phyloP scores from a whole-genome alignment of 2,113 vertebrate genomes.

The Castor canadensis region DNA sequence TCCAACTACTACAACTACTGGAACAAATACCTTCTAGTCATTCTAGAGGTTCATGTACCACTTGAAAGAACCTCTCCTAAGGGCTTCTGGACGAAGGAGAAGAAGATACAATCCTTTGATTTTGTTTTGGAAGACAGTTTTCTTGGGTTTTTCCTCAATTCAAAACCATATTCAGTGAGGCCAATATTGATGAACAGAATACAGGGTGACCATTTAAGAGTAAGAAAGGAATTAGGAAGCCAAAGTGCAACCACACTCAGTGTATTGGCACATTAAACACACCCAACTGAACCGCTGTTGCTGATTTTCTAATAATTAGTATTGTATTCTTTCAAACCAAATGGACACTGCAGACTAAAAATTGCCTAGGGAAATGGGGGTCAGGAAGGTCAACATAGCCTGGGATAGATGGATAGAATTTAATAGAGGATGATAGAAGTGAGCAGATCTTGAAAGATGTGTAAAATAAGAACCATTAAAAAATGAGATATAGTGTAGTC shows the following conservation, averaged over 20 bases:
- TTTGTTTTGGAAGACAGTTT: not conserved
- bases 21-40: not conserved
- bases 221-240: not conserved
- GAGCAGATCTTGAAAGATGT: not conserved
- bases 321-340: not conserved
- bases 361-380: not conserved
- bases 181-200: not conserved
- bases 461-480: not conserved
- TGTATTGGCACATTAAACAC: not conserved
- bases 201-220: not conserved
- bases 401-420: not conserved
- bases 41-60: not conserved
- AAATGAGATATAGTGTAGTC: not conserved
- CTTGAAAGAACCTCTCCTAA: not conserved
- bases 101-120: not conserved
- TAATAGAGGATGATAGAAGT: not conserved
- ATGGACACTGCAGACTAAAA: not conserved
- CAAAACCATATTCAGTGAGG: not conserved
- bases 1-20: fast-evolving
- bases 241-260: not conserved
- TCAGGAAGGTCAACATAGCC: not conserved
- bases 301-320: not conserved
- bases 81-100: not conserved
- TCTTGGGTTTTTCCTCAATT: not conserved
- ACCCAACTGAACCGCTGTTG: not conserved